Conservation (phyloP, 2,113 vertebrate species). For the Mungos mungo region DNA sequence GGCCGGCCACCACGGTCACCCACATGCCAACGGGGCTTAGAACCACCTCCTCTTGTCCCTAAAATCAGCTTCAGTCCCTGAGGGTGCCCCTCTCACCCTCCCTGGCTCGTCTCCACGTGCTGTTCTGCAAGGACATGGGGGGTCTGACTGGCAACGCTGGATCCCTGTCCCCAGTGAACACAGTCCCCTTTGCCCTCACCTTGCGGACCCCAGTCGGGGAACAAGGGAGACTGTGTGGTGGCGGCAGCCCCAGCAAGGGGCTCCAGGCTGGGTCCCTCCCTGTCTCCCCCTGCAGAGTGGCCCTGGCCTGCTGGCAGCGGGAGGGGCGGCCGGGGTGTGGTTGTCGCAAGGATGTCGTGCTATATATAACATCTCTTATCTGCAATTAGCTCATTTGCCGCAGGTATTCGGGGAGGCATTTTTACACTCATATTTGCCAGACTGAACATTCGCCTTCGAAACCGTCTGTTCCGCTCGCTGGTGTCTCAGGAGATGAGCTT, state of each 20-base stretch:
- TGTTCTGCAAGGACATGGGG: neutral
- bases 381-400: constrained; percentile 92
- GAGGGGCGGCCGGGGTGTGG: neutral
- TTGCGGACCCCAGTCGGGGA: neutral
- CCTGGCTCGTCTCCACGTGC: neutral
- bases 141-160: neutral
- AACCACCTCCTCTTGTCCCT: neutral
- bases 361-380: constrained; percentile 85
- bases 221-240: rapidly evolving
- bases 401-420: constrained; percentile 94
- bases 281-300: neutral
- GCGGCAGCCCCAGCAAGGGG: neutral
- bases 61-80: neutral
- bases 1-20: neutral
- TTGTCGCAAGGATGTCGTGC: constrained; percentile 71
- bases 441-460: constrained; percentile 94
- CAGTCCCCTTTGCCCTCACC: neutral
- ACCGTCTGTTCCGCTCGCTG: constrained; percentile 93
- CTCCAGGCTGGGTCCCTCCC: neutral
- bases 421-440: constrained; percentile 94
- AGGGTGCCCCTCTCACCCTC: neutral
- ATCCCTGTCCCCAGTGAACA: neutral
- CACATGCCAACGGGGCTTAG: neutral
- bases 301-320: neutral
- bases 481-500: constrained; percentile 95